A percentile compares a stretch with the other conserved stretches of the same genome.
Evolutionary conservation across 2,113 vertebrate genomes (phyloP).

Genomic region (Corythornis cristatus): DNA sequence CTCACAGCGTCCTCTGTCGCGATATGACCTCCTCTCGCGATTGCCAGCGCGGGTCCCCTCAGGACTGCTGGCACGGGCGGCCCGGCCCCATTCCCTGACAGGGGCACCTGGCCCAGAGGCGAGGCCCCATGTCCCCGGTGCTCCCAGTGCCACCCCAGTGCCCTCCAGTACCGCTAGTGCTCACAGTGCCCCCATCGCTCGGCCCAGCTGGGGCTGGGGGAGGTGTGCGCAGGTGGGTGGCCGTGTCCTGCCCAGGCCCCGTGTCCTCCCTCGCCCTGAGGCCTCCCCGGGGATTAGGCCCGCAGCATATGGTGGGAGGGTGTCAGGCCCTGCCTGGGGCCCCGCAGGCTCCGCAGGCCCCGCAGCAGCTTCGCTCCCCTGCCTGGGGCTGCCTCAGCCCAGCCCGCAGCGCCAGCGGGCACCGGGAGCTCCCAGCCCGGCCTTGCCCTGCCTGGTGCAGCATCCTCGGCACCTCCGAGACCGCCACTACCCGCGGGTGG

Average conservation of each 20-base stretch:
- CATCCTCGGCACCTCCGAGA: too few species aligned
- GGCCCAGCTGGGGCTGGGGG: background rate
- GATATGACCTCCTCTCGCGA: background rate
- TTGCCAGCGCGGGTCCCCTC: too few species aligned
- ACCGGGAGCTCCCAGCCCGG: background rate
- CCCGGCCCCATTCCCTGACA: accelerated
- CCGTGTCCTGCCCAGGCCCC: background rate
- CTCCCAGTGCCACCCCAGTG: background rate
- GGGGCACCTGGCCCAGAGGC: background rate
- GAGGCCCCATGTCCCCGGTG: background rate
- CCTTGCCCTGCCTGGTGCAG: background rate
- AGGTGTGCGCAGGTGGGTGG: background rate
- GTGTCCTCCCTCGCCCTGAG: background rate
- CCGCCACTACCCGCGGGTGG: accelerated
- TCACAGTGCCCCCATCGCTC: background rate
- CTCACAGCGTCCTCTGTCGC: background rate
- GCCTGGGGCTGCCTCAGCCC: background rate
- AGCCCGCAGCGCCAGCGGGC: background rate
- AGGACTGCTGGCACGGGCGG: background rate
- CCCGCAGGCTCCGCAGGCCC: background rate
- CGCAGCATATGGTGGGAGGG: constrained; percentile 4
- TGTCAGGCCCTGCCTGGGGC: background rate
- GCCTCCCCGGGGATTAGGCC: background rate
- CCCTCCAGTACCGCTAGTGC: background rate
- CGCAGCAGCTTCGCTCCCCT: accelerated